Evolutionary conservation across 2,888 invertebrate genomes (phyloP).

Genomic region (Cylloceria caligata): DNA sequence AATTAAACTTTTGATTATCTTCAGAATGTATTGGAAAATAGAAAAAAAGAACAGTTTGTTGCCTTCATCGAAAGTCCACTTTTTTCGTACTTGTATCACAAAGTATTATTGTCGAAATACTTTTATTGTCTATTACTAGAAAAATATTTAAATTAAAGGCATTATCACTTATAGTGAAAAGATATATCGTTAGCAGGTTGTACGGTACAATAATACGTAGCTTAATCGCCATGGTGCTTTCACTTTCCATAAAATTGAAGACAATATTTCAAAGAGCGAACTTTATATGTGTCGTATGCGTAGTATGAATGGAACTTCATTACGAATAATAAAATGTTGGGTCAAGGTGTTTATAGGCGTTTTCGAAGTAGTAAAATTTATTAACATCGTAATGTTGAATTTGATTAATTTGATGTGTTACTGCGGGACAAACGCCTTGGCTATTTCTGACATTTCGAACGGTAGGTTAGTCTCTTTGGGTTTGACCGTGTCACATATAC

Average conservation of each 20-base stretch:
- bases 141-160: neutral
- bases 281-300: neutral
- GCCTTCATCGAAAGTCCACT: too few species aligned
- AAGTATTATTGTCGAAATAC: too few species aligned
- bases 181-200: constrained; percentile 1
- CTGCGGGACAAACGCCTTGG: neutral
- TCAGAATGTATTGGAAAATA: neutral
- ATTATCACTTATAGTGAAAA: neutral
- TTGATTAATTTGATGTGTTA: constrained; percentile 26
- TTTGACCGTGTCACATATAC: constrained; percentile 69
- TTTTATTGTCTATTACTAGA: neutral
- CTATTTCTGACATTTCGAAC: constrained; percentile 4
- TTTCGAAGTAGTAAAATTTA: constrained; percentile 10
- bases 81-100: too few species aligned
- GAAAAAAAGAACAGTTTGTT: neutral
- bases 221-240: neutral
- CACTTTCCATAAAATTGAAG: constrained; percentile 22
- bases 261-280: neutral
- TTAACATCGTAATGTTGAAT: neutral
- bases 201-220: neutral
- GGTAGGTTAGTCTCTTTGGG: constrained; percentile 48
- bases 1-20: neutral
- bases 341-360: neutral
- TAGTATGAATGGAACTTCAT: constrained; percentile 13
- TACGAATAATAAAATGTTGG: constrained; percentile 3